Base-by-base conservation (phyloP, 2,113 vertebrate genomes). In the Piprites chloris region DNA sequence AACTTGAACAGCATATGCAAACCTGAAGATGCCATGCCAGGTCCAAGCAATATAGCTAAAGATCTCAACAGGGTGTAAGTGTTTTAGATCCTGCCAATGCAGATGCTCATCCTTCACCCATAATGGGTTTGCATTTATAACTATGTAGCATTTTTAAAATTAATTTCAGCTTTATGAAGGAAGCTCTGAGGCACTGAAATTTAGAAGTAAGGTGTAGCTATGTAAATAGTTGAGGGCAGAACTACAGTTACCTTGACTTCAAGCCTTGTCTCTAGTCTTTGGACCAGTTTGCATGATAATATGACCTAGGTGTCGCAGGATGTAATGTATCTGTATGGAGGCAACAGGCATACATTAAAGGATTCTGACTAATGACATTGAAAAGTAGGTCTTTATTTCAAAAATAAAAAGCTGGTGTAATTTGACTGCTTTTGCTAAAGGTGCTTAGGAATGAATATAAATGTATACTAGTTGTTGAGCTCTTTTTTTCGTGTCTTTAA, bases 41-140 rank as follows among this genome's bases (percentile, higher is more conserved):
- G 98, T 89, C 97, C 98, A 90, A 98, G 98, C 97, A 98, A 93
- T 97, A 96, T 95, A 92, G 87, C 95, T 94, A 98, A 84, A 96
- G 98, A 98, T 83, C 79, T 98, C 96, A 98, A 97, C 97, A 98
- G 97, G 96, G 97, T 98, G 98, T 98, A 98, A 98, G 98, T 98
- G 80, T 91, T 74, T 92, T 30, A 91, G 50, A 27, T 81, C 37
- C 66, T 55, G 22, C 89, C 89, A 55, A 69, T 59, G 62, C 50
- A 85, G 33, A 46, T 90, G 21, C 15, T 62, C 35, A 37, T 83
- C 23, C 8, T 85, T 89, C 37, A 89, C 32, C n/a, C 50, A 7
- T 72, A 79, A 61, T 65, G 30, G 16, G 11, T 85, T 96, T 71
- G 42, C 12, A 41, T 90, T 91, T 81, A 32, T 80, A 90, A 81